Evolutionary conservation across 2,797 vertebrate species (phyloP).

Genomic region (Pangasius mekongensis): DNA sequence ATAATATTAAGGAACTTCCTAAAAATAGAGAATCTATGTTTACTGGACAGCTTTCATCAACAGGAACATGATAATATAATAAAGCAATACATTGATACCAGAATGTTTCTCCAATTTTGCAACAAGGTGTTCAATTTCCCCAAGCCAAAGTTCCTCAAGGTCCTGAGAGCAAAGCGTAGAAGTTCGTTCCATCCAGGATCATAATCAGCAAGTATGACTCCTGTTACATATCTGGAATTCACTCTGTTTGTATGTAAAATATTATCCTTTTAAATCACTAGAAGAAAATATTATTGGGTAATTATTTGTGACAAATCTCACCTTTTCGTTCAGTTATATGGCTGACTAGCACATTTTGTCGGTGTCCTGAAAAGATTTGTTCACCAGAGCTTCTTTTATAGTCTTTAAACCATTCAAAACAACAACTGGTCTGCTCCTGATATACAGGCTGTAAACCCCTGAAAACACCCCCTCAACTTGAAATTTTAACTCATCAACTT

Average conservation of each 20-base stretch:
- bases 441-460: conserved; percentile 67
- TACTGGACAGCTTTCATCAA: background rate
- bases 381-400: conserved; percentile 75
- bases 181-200: conserved; percentile 70
- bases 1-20: too few species aligned
- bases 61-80: background rate
- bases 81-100: conserved; percentile 58
- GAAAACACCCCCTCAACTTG: too few species aligned
- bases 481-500: too few species aligned
- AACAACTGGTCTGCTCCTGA: conserved; percentile 65
- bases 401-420: conserved; percentile 74
- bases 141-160: conserved; percentile 75
- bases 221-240: background rate
- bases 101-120: conserved; percentile 59
- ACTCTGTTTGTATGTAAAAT: background rate
- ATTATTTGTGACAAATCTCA: conserved; percentile 47
- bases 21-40: too few species aligned
- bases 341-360: conserved; percentile 63
- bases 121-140: conserved; percentile 67
- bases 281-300: background rate
- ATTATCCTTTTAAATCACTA: too few species aligned
- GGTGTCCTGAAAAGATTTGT: conserved; percentile 69
- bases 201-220: conserved; percentile 66
- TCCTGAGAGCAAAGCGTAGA: conserved; percentile 74
- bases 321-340: conserved; percentile 58